Percentiles rank a stretch among this genome's conserved stretches.
Conservation (phyloP, 2,888 invertebrate genomes). For the Archips xylosteana region DNA sequence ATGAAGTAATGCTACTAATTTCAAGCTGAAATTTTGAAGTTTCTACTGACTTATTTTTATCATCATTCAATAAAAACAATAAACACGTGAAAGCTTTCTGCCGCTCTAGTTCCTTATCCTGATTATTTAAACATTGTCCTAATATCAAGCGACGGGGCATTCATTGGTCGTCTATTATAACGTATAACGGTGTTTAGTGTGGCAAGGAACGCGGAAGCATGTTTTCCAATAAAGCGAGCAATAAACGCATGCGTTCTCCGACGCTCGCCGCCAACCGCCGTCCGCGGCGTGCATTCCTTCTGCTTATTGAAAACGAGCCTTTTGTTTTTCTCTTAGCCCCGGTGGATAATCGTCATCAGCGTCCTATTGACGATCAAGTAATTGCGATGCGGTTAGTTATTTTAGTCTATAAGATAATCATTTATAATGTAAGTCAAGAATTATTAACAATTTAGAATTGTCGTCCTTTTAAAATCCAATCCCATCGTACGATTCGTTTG, state of each 20-base stretch:
- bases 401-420: background rate
- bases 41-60: background rate
- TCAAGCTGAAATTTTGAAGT: too few relatives aligned
- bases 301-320: constrained; percentile 50
- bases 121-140: constrained; percentile 16
- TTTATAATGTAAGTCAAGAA: background rate
- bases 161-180: constrained; percentile 52
- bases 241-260: constrained; percentile 67
- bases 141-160: constrained; percentile 28
- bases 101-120: background rate
- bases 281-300: constrained; percentile 60
- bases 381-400: background rate
- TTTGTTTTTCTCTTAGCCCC: constrained; percentile 30
- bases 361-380: constrained; percentile 1
- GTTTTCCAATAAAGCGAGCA: constrained; percentile 77
- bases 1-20: background rate
- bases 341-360: constrained; percentile 14
- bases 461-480: background rate
- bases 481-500: background rate
- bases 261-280: constrained; percentile 45
- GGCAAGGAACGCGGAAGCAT: constrained; percentile 75
- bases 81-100: background rate
- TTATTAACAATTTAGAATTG: background rate
- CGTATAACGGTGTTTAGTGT: constrained; percentile 62
- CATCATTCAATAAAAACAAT: background rate